phyloP scores from a whole-genome alignment of 2,888 invertebrate species.

The Cylindroiulus punctatus region DNA sequence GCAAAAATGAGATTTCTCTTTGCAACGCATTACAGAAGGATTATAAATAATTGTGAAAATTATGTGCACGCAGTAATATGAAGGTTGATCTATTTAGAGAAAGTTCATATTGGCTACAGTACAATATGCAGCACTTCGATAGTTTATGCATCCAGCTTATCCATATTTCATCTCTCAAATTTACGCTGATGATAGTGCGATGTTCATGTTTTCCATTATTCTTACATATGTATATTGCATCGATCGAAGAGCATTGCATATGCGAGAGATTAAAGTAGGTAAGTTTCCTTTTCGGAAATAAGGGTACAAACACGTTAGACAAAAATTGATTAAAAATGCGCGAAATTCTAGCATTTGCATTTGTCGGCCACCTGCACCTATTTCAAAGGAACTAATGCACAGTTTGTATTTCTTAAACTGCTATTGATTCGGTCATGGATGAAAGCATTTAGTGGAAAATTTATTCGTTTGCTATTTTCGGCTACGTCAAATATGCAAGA shows the following conservation, averaged over 20 bases:
- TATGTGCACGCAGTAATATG: not conserved
- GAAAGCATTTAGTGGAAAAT: not conserved
- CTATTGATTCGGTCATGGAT: not conserved
- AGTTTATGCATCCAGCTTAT: not conserved
- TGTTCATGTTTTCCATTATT: not conserved
- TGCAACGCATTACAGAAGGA: not conserved
- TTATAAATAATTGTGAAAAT: slow-evolving; percentile 14
- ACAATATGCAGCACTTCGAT: not conserved
- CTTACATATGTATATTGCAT: slow-evolving; percentile 4
- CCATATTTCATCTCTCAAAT: slow-evolving; percentile 8
- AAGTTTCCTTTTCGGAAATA: not conserved
- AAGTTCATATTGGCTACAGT: not conserved
- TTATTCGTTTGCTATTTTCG: not conserved
- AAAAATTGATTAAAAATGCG: not conserved
- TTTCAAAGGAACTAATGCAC: not conserved
- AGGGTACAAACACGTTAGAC: not conserved
- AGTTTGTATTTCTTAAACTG: not conserved
- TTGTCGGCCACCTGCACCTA: not conserved
- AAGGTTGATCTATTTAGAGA: slow-evolving; percentile 34
- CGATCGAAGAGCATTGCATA: not conserved
- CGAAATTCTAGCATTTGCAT: not conserved
- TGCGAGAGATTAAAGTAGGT: not conserved
- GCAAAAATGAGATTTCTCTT: not conserved
- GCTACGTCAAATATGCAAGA: no score
- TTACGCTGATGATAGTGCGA: not conserved